phyloP scores from a whole-genome alignment of 2,797 vertebrate species.

The Gephyroberyx darwinii region DNA sequence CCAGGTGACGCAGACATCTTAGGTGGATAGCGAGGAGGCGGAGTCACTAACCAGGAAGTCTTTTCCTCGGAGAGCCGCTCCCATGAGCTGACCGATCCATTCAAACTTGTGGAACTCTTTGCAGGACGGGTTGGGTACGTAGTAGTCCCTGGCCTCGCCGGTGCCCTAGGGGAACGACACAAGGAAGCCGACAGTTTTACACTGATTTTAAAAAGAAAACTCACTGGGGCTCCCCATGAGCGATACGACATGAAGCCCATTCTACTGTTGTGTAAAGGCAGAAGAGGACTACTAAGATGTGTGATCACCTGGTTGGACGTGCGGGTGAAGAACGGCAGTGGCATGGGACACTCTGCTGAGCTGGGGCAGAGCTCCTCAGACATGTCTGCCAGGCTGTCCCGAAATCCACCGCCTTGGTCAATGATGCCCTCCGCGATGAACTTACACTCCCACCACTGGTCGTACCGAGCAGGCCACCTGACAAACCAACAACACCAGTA shows the following conservation, averaged over 20 bases:
- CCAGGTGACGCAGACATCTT: neutral
- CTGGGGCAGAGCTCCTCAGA: conserved; percentile 98
- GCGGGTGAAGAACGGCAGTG: conserved; percentile 93
- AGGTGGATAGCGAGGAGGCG: neutral
- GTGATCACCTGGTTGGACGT: conserved; percentile 92
- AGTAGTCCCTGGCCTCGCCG: conserved; percentile 95
- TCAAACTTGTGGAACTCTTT: conserved; percentile 93
- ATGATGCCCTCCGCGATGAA: conserved; percentile 99
- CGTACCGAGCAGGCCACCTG: conserved; percentile 96
- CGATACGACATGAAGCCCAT: neutral
- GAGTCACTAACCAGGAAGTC: conserved; percentile 91
- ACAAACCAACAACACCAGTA: conserved; percentile 1
- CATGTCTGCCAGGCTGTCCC: conserved; percentile 97
- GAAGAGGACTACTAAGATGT: too few species aligned
- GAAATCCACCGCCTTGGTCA: conserved; percentile 97
- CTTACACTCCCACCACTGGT: conserved; percentile 99
- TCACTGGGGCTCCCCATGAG: neutral
- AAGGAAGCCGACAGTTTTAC: neutral
- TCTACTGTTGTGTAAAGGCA: neutral
- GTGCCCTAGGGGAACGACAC: conserved; percentile 81
- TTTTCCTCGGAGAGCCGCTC: conserved; percentile 94
- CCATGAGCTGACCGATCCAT: conserved; percentile 99
- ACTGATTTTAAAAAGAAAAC: neutral
- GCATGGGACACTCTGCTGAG: conserved; percentile 91
- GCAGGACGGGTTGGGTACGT: conserved; percentile 96